A percentile compares a stretch with the other conserved stretches of the same genome.
Conservation (phyloP, 1,140 invertebrate species). For the Physella acuta region DNA sequence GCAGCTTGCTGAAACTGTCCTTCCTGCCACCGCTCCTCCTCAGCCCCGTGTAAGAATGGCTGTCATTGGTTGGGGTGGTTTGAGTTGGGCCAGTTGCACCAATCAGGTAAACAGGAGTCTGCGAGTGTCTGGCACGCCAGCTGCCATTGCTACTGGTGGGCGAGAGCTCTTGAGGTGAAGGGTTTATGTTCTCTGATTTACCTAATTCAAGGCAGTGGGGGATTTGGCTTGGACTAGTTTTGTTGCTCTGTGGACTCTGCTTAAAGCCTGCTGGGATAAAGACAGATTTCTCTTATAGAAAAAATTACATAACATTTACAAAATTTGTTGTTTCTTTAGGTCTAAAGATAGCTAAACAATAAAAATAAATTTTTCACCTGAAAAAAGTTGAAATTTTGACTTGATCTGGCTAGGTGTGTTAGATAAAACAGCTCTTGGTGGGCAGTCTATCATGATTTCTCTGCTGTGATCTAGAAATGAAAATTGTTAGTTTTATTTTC, state of each 20-base stretch:
- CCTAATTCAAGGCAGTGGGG: slow-evolving; percentile 38
- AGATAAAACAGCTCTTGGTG: slow-evolving; percentile 28
- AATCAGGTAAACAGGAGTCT: slow-evolving; percentile 14
- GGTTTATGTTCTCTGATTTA: slow-evolving; percentile 30
- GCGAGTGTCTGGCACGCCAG: slow-evolving; percentile 28
- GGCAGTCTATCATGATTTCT: slow-evolving; percentile 46
- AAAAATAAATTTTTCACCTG: slow-evolving; percentile 8
- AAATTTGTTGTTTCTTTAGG: not conserved
- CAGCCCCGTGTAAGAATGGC: slow-evolving; percentile 30
- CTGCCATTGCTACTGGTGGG: slow-evolving; percentile 35
- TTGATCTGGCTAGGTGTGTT: slow-evolving; percentile 30
- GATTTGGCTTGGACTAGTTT: slow-evolving; percentile 30
- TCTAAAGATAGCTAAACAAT: not conserved
- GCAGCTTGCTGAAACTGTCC: slow-evolving; percentile 45
- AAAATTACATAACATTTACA: not conserved
- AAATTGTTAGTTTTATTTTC: no score
- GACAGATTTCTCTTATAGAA: slow-evolving; percentile 3
- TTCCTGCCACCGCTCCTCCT: slow-evolving; percentile 42
- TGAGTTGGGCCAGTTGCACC: slow-evolving; percentile 25
- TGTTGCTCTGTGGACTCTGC: slow-evolving; percentile 32
- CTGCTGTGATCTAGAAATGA: slow-evolving; percentile 36
- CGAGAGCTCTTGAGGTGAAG: slow-evolving; percentile 32
- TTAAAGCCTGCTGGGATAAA: slow-evolving; percentile 44
- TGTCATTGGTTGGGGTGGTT: slow-evolving; percentile 28
- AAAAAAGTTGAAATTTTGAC: slow-evolving; percentile 30